phyloP scores from a whole-genome alignment of 2,113 vertebrate species.

The Blennius ocellaris region DNA sequence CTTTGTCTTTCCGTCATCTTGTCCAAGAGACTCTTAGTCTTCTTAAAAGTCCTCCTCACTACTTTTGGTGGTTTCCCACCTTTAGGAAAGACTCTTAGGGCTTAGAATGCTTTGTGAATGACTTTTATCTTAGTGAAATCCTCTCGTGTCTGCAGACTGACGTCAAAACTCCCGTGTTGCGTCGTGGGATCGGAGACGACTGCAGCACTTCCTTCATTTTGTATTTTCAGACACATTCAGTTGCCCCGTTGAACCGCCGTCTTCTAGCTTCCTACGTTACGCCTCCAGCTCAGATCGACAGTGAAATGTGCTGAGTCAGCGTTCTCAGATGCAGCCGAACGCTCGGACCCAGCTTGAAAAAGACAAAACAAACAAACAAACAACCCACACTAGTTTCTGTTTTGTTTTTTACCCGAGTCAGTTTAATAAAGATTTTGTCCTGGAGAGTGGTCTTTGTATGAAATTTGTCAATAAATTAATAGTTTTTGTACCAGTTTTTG shows the following conservation, averaged over 20 bases:
- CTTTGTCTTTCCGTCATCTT: no score
- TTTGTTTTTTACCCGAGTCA: constrained; percentile 70
- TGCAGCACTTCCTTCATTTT: constrained; percentile 30
- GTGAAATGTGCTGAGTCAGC: background rate
- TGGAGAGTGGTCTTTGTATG: constrained; percentile 65
- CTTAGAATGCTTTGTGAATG: no score
- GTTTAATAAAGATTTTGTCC: constrained; percentile 33
- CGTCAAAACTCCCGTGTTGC: constrained; percentile 47
- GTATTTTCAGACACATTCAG: background rate
- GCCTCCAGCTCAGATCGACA: background rate
- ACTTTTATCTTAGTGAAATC: no score
- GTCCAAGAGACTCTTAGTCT: no score
- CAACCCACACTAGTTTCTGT: background rate
- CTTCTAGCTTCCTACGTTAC: background rate
- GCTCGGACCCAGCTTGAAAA: background rate
- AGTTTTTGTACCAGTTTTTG: constrained; percentile 74
- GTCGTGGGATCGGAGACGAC: constrained; percentile 42
- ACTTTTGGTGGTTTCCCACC: no score
- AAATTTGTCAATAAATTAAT: constrained; percentile 77
- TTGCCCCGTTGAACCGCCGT: background rate
- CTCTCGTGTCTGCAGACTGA: constrained; percentile 38
- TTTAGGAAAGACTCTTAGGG: no score
- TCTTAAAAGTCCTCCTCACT: no score
- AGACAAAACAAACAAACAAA: no score
- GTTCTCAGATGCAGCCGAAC: no score